Evolutionary conservation across 92 coral and sea anemone species (phyloP).

Genomic region (Palythoa grandis): DNA sequence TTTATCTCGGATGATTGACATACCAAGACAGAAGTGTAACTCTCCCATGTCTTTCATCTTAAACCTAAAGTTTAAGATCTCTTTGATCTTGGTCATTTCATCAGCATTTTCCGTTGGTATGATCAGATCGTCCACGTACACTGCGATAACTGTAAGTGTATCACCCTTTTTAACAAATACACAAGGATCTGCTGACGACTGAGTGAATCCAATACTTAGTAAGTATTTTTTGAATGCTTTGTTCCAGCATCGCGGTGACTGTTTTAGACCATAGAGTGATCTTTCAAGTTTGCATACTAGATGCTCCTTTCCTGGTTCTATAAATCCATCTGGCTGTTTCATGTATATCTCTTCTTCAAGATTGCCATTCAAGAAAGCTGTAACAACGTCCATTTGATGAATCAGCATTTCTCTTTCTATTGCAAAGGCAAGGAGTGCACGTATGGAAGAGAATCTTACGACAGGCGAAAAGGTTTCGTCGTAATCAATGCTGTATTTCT

Average conservation of each 20-base stretch:
- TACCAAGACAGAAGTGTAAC: slow-evolving; percentile 2
- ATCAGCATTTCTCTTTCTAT: not conserved
- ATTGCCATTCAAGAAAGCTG: slow-evolving; percentile 55
- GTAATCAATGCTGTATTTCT: too few relatives aligned
- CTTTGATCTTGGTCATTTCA: too few relatives aligned
- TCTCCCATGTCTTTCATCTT: slow-evolving; percentile 6
- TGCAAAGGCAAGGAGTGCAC: too few relatives aligned
- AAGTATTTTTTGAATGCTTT: slow-evolving; percentile 31
- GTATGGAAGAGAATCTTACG: too few relatives aligned
- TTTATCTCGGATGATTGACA: not conserved
- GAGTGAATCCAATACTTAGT: slow-evolving; percentile 44
- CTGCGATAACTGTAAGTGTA: slow-evolving; percentile 46
- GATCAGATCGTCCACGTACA: slow-evolving; percentile 56
- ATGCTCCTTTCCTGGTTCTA: slow-evolving; percentile 41
- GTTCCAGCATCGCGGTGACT: slow-evolving; percentile 56
- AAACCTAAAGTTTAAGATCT: too few relatives aligned
- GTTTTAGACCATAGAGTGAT: slow-evolving; percentile 56
- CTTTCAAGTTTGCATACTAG: slow-evolving; percentile 54
- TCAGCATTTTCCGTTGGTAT: too few relatives aligned
- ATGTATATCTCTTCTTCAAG: slow-evolving; percentile 58
- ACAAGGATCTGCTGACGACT: slow-evolving; percentile 43
- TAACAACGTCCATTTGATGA: slow-evolving; percentile 50
- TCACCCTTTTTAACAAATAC: slow-evolving; percentile 39
- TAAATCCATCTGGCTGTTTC: slow-evolving; percentile 55
- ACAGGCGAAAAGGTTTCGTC: too few relatives aligned